Evolutionary conservation across 2,888 invertebrate species (phyloP), one percentile per base, ranked within the genome.

Genomic region (Tetramorium bicarinatum): DNA sequence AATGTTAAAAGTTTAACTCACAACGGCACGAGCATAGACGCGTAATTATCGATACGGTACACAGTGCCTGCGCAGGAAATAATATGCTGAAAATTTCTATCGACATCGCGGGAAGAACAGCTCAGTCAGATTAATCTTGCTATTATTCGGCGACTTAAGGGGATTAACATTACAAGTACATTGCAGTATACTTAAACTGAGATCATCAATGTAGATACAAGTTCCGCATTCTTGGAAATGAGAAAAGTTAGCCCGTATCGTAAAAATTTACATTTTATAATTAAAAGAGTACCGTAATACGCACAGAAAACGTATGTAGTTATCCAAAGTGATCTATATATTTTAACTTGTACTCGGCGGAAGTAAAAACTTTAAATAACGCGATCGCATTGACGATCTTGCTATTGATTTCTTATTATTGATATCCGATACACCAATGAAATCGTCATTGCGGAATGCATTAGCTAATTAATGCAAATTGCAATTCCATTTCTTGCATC

Each of bases 1-100:
- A 80, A 80, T 80, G 79, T 80, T 80, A 80, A 74, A 59, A 74
- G 75, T 75, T 80, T 47, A 79, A 75, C 21, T 59, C 38, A 25
- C 21, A 25, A 49, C 3, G 38, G 34, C 56, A 47, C 56, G 79
- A 15, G 34, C 29, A 13, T 21, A 44, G 56, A 47, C 59, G 59
- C 25, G 6, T n/a, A 7, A 62, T 64, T 71, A 52, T 69, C 49
- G 13, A 49, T 29, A 75, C 9, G 9, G 1, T 4, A 15, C 9
- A 18, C 3, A 2, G 9, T 29, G 8, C 38, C 18, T 29, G 21
- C 41, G 15, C 74, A 56, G 34, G n/a, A 47, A 47, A 21, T 18
- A 56, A 34, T 8, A 3, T 25, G 25, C 4, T 38, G 18, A 72
- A 56, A 25, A 25, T 72, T 77, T 54, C 34, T 52, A n/a, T 4